phyloP scores from a whole-genome alignment of 2,888 invertebrate species.

The Drosophila dives region DNA sequence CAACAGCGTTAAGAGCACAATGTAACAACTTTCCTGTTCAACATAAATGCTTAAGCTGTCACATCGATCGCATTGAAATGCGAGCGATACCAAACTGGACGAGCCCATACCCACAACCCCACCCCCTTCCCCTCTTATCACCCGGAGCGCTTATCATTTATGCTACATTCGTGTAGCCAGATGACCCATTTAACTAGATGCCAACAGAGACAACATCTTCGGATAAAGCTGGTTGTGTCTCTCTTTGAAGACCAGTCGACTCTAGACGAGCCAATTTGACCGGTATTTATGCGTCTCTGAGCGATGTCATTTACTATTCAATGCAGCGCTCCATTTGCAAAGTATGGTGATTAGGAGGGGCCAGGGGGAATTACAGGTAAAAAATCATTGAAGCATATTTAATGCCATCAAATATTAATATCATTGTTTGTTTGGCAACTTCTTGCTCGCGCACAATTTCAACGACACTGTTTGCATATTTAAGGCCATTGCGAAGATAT shows the following conservation, averaged over 20 bases:
- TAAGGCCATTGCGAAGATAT: constrained; percentile 43
- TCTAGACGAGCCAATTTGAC: constrained; percentile 19
- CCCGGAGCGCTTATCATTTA: constrained; percentile 35
- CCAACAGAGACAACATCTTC: constrained; percentile 4
- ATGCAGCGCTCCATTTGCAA: constrained; percentile 60
- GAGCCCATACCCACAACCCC: neutral
- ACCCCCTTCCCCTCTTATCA: neutral
- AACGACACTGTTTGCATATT: constrained; percentile 61
- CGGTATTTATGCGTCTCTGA: constrained; percentile 57
- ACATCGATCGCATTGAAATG: constrained; percentile 19
- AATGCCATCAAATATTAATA: constrained; percentile 79
- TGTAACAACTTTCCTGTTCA: constrained; percentile 15
- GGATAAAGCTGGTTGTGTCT: neutral
- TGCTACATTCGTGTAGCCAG: constrained; percentile 40
- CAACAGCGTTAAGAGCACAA: constrained; percentile 33
- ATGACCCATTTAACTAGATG: constrained; percentile 32
- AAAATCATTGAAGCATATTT: constrained; percentile 74
- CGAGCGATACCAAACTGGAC: neutral
- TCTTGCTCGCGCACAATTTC: constrained; percentile 20
- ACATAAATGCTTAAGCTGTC: constrained; percentile 24
- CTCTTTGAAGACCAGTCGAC: constrained; percentile 35
- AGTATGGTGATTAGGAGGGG: neutral
- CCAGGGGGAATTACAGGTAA: constrained; percentile 36
- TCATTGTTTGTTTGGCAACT: constrained; percentile 53
- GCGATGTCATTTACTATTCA: constrained; percentile 66